Conservation (phyloP, 2,113 vertebrate genomes). For the Strigops habroptila region DNA sequence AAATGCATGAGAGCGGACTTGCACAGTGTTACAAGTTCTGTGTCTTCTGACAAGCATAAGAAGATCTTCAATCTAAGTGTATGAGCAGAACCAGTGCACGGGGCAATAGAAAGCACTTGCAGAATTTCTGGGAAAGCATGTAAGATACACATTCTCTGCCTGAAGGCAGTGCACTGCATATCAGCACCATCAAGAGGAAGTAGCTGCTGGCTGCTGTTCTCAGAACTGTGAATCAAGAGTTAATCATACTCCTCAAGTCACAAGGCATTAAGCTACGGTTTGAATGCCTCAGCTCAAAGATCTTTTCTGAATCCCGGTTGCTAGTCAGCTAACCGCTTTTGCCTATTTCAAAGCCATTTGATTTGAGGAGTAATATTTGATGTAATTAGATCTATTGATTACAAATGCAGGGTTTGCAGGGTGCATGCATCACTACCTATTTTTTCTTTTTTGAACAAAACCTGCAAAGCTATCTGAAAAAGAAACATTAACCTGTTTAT, state of each 20-base stretch:
- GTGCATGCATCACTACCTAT: neutral
- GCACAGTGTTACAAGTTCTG: neutral
- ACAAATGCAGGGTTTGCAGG: neutral
- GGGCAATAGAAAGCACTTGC: neutral
- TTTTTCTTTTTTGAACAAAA: neutral
- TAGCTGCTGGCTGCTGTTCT: neutral
- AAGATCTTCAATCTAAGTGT: neutral
- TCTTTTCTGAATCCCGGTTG: neutral
- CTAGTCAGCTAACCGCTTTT: neutral
- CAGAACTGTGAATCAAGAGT: neutral
- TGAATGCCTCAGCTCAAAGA: neutral
- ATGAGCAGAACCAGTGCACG: neutral
- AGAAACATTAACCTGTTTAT: neutral
- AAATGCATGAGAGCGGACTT: neutral
- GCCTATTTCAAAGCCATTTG: neutral
- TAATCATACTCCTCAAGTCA: slow-evolving; percentile 30
- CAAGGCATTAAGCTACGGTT: neutral
- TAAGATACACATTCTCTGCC: neutral
- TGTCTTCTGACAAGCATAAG: neutral
- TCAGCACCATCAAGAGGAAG: neutral
- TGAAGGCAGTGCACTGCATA: neutral
- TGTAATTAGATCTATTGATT: neutral
- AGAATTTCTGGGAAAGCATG: neutral
- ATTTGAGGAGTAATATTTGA: neutral
- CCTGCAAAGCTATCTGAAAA: neutral